Conservation (phyloP, 1,140 invertebrate genomes). For the Atta colombica region DNA sequence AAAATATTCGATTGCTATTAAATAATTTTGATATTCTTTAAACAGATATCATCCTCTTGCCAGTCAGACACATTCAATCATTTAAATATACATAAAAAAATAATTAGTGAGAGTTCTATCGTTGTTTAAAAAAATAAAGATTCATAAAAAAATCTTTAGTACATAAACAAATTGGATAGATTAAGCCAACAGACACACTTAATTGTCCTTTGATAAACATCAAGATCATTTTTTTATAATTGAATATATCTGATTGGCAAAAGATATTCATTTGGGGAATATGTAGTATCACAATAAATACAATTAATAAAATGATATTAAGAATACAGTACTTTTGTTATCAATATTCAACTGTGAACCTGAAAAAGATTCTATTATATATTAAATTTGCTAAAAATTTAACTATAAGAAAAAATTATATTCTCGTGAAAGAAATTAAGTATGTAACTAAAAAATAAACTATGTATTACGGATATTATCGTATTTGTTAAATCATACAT, state of each 20-base stretch:
- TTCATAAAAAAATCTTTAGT: background rate
- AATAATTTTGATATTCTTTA: too few relatives aligned
- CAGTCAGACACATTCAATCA: too few relatives aligned
- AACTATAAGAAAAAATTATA: background rate
- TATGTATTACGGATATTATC: background rate
- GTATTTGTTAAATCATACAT: background rate
- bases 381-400: background rate
- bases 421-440: background rate
- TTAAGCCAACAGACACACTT: background rate
- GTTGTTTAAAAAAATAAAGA: background rate
- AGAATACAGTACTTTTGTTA: background rate
- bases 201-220: background rate
- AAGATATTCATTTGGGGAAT: background rate
- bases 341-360: background rate
- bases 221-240: background rate
- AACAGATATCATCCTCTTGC: too few relatives aligned
- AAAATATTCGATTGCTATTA: background rate
- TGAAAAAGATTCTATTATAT: background rate
- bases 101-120: too few relatives aligned
- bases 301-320: background rate
- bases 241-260: background rate
- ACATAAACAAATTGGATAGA: background rate
- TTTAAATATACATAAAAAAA: background rate
- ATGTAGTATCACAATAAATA: background rate
- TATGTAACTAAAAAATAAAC: background rate